A percentile compares a stretch with the other conserved stretches of the same genome.
phyloP scores from a whole-genome alignment of 2,113 vertebrate genomes.

The Aphelocoma coerulescens region DNA sequence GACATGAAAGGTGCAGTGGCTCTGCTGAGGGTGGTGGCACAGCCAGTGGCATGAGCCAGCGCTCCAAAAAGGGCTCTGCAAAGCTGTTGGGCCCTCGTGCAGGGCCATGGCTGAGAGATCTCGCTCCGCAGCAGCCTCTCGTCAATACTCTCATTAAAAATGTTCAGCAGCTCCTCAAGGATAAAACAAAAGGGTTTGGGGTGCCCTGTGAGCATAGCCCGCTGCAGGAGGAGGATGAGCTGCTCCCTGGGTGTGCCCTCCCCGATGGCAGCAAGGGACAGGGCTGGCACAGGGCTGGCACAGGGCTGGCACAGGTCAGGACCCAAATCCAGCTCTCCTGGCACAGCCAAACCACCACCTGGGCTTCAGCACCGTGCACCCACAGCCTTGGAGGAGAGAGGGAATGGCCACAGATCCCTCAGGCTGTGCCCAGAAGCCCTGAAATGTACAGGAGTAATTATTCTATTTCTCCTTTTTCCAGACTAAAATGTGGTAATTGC shows the following conservation, averaged over 20 bases:
- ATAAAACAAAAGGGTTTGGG: not conserved
- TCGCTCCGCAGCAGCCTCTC: not conserved
- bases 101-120: not conserved
- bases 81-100: not conserved
- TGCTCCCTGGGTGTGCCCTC: not conserved
- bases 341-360: not conserved
- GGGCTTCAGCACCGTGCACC: accelerated
- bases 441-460: not conserved
- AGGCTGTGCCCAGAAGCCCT: not conserved
- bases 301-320: not conserved
- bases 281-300: not conserved
- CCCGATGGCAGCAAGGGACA: not conserved
- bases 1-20: not conserved
- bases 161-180: not conserved
- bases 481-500: not conserved
- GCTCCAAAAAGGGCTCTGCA: not conserved
- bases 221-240: not conserved
- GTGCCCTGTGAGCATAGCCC: not conserved
- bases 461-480: not conserved
- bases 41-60: not conserved
- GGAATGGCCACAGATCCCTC: not conserved
- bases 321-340: not conserved
- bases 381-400: not conserved
- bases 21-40: not conserved
- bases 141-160: not conserved